A percentile compares a stretch with the other conserved stretches of the same genome.
Conservation (phyloP, 1,140 invertebrate species). For the Conopomorpha cramerella region DNA sequence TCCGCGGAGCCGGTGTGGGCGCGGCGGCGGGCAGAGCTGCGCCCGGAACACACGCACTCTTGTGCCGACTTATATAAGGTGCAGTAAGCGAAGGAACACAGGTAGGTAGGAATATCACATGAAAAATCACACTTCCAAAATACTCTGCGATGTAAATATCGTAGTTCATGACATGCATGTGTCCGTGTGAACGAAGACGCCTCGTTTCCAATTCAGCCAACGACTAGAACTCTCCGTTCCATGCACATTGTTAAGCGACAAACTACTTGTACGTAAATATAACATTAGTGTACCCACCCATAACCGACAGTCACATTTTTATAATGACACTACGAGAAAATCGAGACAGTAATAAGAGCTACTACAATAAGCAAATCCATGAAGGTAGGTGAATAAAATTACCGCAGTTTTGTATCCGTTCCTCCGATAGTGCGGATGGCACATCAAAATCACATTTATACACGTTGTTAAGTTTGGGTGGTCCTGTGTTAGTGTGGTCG, state of each 20-base stretch:
- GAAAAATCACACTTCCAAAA: slow-evolving; percentile 49
- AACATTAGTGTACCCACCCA: slow-evolving; percentile 57
- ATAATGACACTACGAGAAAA: slow-evolving; percentile 50
- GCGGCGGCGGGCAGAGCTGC: slow-evolving; percentile 30
- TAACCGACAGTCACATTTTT: slow-evolving; percentile 40
- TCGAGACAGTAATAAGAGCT: slow-evolving; percentile 55
- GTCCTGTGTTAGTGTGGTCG: too few species aligned
- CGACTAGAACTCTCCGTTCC: slow-evolving; percentile 35
- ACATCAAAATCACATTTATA: slow-evolving; percentile 38
- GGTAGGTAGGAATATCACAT: slow-evolving; percentile 49
- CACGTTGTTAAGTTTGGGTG: too few species aligned
- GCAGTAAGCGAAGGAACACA: slow-evolving; percentile 49
- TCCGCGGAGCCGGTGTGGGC: slow-evolving; percentile 34
- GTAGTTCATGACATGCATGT: slow-evolving; percentile 29
- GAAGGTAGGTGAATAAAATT: slow-evolving; percentile 50
- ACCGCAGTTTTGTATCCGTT: slow-evolving; percentile 37
- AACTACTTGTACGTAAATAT: slow-evolving; percentile 56
- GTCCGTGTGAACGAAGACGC: slow-evolving; percentile 16
- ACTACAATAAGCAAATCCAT: slow-evolving; percentile 54
- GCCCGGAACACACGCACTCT: not conserved
- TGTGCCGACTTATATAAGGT: slow-evolving; percentile 17
- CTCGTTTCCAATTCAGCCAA: slow-evolving; percentile 27
- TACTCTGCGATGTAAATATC: slow-evolving; percentile 28
- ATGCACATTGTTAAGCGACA: slow-evolving; percentile 57
- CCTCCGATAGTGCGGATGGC: slow-evolving; percentile 35